phyloP scores from a whole-genome alignment of 64 coral and sea anemone species.

The Trachythela sp. region DNA sequence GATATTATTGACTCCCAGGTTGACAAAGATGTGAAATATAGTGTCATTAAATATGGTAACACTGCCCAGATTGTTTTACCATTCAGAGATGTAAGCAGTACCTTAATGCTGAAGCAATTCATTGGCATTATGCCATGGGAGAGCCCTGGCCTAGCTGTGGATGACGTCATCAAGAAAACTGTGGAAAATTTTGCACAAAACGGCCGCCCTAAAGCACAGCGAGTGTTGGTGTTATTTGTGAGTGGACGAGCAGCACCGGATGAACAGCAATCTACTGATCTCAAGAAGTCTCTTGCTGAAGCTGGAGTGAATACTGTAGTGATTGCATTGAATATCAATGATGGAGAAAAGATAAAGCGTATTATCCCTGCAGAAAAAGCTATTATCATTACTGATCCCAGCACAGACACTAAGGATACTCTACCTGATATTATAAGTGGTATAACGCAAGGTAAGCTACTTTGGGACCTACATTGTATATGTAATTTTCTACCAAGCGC shows the following conservation, averaged over 20 bases:
- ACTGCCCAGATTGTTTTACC: background rate
- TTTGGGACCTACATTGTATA: background rate
- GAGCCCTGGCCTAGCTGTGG: background rate
- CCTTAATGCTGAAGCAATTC: background rate
- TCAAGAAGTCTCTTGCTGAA: background rate
- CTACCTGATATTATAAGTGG: background rate
- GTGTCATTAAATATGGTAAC: background rate
- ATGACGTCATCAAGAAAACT: background rate
- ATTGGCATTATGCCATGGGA: background rate
- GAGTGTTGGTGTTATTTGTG: constrained; percentile 8
- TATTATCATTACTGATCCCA: background rate
- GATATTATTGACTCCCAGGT: background rate
- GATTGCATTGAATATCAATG: background rate
- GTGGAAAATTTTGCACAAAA: background rate
- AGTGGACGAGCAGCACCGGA: background rate
- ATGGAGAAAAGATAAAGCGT: background rate
- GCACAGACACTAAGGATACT: background rate
- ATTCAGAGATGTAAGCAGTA: background rate
- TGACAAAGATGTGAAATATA: constrained; percentile 4
- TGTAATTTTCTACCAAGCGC: background rate
- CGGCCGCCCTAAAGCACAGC: background rate
- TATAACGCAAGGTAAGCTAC: background rate
- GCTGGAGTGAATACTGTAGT: background rate
- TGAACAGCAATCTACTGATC: background rate
- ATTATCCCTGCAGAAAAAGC: background rate